A percentile compares a stretch with the other conserved stretches of the same genome.
Conservation (phyloP, 2,888 invertebrate genomes). For the Andrena haemorrhoa region DNA sequence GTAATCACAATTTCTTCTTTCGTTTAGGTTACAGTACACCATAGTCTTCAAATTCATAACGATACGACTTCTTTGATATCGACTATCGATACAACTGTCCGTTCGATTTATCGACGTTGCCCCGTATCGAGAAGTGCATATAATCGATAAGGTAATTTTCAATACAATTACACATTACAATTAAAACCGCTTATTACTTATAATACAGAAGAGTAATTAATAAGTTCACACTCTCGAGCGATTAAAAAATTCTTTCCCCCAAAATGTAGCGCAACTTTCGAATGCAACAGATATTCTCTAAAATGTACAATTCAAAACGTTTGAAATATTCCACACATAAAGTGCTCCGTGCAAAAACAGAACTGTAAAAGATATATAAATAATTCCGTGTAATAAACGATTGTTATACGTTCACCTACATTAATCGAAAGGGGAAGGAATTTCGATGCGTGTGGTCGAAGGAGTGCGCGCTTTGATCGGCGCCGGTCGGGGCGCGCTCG, state of each 20-base stretch:
- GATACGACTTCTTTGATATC: background rate
- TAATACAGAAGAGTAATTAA: no score
- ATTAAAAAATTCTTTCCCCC: no score
- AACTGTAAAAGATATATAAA: no score
- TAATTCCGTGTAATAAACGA: background rate
- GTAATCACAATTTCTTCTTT: slow-evolving; percentile 17
- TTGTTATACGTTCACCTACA: no score
- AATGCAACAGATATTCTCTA: no score
- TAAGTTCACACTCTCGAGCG: no score
- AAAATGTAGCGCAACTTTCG: no score
- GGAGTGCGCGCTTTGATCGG: slow-evolving; percentile 49
- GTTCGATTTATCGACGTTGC: slow-evolving; percentile 2
- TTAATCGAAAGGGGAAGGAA: background rate
- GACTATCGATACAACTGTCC: background rate
- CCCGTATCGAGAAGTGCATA: background rate
- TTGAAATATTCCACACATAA: no score
- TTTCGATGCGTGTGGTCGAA: background rate
- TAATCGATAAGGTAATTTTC: background rate
- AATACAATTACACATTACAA: background rate
- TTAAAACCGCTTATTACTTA: background rate
- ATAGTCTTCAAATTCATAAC: slow-evolving; percentile 12
- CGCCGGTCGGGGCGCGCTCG: slow-evolving; percentile 40
- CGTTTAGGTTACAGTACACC: slow-evolving; percentile 21
- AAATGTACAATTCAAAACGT: no score
- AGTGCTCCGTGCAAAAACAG: no score